Base-by-base conservation (phyloP, 2,113 vertebrate genomes). In the Apaloderma vittatum region DNA sequence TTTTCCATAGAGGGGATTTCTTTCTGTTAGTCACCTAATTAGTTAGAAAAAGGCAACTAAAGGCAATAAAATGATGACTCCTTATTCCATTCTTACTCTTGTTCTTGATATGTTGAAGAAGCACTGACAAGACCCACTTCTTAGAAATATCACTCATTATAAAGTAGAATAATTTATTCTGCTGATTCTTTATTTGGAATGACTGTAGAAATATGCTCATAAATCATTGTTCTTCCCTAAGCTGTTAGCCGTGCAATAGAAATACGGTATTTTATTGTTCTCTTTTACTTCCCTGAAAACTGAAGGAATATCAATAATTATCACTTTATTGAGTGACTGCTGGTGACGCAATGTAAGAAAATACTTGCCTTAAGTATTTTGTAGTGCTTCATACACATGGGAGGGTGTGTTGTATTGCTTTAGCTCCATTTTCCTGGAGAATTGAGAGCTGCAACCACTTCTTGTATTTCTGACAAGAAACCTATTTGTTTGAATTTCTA, bases 281-380 rank as follows among this genome's bases (percentile, higher is more conserved):
- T 40, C 58, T 90, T 61, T 76, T 77, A 65, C 86, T 93, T 78
- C 72, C 51, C 24, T 62, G 62, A 62, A 46, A 90, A 88, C 36
- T 54, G 10, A 61, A 65, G 45, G n/a, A 76, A 77, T 76, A 74
- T 65, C 3, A 24, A 48, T 86, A 95, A 86, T 86, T 79, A 88
- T 40, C 58, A 37, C 75, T 62, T 76, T 85, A 59, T 40, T 77
- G 78, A 85, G n/a, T 92, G 88, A 46, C 58, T 94, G 30, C 54
- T 93, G 40, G 36, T 80, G 70, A 30, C 11, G 8, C 70, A 36
- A 73, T 86, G 51, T 77, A 61, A 68, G 63, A 82, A 92, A 88
- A 80, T 2, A 45, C 51, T 52, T 83, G 49, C 66, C 73, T 77
- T 94, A 88, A 94, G 79, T 95, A 90, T 92, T 92, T 73, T 46